A percentile compares a stretch with the other conserved stretches of the same genome.
These are phyloP conservation scores for Cottoperca gobio DNA, from an alignment of 2,797 vertebrate genomes.

Conservation along the genomic window DNA sequence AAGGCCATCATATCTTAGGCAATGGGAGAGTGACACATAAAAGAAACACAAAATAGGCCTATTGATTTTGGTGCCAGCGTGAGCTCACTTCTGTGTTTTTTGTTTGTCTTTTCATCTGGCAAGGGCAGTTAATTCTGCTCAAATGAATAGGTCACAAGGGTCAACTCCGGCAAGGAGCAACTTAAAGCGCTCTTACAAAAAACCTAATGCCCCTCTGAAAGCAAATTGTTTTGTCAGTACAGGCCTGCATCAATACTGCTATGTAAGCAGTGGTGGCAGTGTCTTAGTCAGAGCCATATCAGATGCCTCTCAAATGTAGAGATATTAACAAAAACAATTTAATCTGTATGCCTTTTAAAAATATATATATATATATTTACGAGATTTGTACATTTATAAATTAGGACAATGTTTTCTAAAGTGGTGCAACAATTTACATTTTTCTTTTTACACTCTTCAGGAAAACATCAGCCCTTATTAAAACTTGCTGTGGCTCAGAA, in stretches of 20 bases:
- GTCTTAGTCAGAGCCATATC: conserved; percentile 54
- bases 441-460: conserved; percentile 14
- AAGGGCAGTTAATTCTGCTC: conserved; percentile 85
- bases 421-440: conserved; percentile 1
- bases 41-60: conserved; percentile 78
- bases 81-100: conserved; percentile 82
- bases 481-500: not conserved
- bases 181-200: conserved; percentile 80
- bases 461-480: not conserved
- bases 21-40: conserved; percentile 68
- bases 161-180: conserved; percentile 82
- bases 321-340: conserved; percentile 11
- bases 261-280: conserved; percentile 63
- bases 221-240: conserved; percentile 82
- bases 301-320: conserved; percentile 42
- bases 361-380: not conserved
- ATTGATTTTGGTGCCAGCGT: conserved; percentile 83
- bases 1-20: conserved; percentile 68
- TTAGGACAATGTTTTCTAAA: conserved; percentile 1
- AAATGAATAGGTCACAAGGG: conserved; percentile 81
- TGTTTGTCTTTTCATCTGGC: conserved; percentile 86
- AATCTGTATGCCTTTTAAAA: not conserved
- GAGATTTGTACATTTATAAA: not conserved
- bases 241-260: conserved; percentile 74
- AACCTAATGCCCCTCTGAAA: conserved; percentile 81